Conservation (phyloP, 2,888 invertebrate species). For the Corythucha ciliata region DNA sequence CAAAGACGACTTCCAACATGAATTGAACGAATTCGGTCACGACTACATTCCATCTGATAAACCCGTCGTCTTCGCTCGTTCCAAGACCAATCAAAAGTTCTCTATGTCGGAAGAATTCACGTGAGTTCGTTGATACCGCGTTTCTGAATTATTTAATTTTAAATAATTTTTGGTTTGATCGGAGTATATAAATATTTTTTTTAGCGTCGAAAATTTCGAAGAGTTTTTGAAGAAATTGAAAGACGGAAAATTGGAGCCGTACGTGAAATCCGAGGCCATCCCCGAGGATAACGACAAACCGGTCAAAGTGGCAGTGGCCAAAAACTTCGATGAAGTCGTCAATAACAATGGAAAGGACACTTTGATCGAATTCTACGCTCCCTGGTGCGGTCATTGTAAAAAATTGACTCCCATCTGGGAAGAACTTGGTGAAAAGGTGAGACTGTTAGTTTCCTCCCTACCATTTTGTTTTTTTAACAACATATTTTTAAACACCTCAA, state of each 20-base stretch:
- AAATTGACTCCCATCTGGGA: slow-evolving; percentile 87
- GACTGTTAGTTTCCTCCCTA: slow-evolving; percentile 16
- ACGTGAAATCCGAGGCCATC: slow-evolving; percentile 87
- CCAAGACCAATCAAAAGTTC: slow-evolving; percentile 79
- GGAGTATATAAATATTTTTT: neutral
- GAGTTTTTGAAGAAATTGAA: slow-evolving; percentile 75
- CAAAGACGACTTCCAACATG: slow-evolving; percentile 88
- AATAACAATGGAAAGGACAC: slow-evolving; percentile 85
- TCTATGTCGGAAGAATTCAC: slow-evolving; percentile 83
- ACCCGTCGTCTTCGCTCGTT: slow-evolving; percentile 75
- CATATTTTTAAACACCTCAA: slow-evolving; percentile 39
- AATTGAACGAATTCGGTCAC: slow-evolving; percentile 88
- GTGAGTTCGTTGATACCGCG: slow-evolving; percentile 44
- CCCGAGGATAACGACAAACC: slow-evolving; percentile 76
- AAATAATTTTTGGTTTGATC: slow-evolving; percentile 1
- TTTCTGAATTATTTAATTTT: neutral
- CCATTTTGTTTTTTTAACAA: slow-evolving; percentile 15
- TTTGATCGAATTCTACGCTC: slow-evolving; percentile 96
- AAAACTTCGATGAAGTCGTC: slow-evolving; percentile 93
- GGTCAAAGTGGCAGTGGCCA: slow-evolving; percentile 85
- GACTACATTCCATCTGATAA: slow-evolving; percentile 79
- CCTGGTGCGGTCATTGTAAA: slow-evolving; percentile 99
- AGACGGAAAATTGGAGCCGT: slow-evolving; percentile 75
- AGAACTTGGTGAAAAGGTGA: slow-evolving; percentile 78
- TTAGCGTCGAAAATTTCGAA: slow-evolving; percentile 63